Evolutionary conservation across 2,888 invertebrate species (phyloP), one percentile per base, ranked within the genome.

Genomic region (Synanthedon tipuliformis): DNA sequence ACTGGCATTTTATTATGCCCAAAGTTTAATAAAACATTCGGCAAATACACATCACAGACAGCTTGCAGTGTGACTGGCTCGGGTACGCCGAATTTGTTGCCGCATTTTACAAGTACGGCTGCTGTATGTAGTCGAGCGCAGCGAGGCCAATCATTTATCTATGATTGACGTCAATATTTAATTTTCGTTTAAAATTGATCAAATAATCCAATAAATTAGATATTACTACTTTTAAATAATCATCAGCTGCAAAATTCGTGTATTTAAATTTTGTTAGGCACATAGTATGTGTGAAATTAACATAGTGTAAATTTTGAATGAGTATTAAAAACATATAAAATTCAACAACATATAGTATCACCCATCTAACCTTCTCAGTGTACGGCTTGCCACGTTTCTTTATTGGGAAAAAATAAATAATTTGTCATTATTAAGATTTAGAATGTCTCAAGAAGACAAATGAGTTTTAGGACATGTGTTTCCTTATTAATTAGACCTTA

Each of bases 321-420:
- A 59, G 58, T 68, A 64, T 73, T 81, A 79, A 78, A 71, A 75
- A 83, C 79, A 85, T 78, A 68, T n/a, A 76, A 60, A 71, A 73
- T 69, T 68, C 71, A 64, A 75, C 73, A 83, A 83, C 78, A 84
- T 83, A 69, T 69, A 84, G 68, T 71, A 77, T 72, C 72, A 82
- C 72, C 75, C 70, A 62, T 79, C 92, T 92, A 91, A 94, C 94
- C 93, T 94, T 92, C 90, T 93, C 89, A 76, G 91, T 91, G 88
- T 92, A 94, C 83, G 93, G 90, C 88, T 94, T 93, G 83, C 91
- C 91, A 80, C 90, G 90, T 89, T 89, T 89, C 90, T 90, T 90
- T 85, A 87, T 83, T 85, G 86, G 84, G 83, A 88, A 85, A 81
- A 87, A 84, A 75, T 74, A 78, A 76, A 79, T 61, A 34, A 62